These are phyloP conservation scores for Pocillopora verrucosa DNA, from an alignment of 64 coral and sea anemone genomes.

Conservation along the genomic window DNA sequence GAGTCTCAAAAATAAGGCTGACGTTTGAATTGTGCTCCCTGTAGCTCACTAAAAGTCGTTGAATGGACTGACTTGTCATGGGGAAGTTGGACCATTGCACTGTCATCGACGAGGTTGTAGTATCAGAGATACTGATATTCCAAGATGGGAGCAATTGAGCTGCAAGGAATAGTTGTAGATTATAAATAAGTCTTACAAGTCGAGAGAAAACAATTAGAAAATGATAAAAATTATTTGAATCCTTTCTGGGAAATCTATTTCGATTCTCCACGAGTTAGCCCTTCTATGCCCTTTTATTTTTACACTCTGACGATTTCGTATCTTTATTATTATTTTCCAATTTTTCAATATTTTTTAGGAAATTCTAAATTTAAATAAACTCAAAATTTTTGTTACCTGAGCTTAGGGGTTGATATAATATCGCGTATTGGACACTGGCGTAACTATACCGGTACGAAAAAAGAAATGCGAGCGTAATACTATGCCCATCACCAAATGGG, in stretches of 20 bases:
- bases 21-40: background rate
- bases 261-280: no score
- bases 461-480: background rate
- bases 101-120: background rate
- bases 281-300: background rate
- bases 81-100: background rate
- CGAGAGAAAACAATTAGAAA: background rate
- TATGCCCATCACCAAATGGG: background rate
- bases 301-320: background rate
- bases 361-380: background rate
- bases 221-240: background rate
- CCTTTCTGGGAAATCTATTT: background rate
- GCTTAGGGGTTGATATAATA: background rate
- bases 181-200: background rate
- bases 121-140: background rate
- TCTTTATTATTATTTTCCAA: background rate
- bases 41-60: background rate
- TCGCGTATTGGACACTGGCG: constrained; percentile 2
- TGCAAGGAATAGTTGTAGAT: background rate
- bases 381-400: background rate
- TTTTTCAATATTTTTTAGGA: background rate
- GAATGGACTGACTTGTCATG: background rate
- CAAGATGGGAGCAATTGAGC: background rate
- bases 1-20: background rate
- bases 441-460: constrained; percentile 2